Conservation (phyloP, 2,797 vertebrate genomes). For the Microcaecilia unicolor region DNA sequence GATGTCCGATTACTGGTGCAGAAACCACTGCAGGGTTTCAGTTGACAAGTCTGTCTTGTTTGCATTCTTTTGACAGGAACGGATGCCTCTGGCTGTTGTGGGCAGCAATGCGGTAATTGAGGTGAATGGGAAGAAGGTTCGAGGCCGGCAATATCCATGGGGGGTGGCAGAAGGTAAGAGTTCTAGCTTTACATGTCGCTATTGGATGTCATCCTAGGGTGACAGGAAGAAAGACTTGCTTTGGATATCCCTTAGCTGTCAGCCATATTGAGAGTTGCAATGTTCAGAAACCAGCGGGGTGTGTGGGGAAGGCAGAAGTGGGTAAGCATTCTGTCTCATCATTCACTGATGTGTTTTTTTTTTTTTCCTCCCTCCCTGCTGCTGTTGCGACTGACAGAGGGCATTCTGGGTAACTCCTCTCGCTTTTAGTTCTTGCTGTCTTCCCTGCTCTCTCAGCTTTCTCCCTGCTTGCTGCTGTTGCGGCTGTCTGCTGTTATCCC, state of each 20-base stretch:
- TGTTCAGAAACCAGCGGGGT: no score
- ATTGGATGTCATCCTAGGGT: no score
- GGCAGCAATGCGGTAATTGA: constrained; percentile 68
- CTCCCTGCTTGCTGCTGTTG: no score
- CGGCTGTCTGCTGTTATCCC: no score
- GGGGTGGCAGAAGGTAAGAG: constrained; percentile 69
- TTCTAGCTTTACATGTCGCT: background rate
- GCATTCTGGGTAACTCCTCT: constrained; percentile 80
- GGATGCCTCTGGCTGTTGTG: constrained; percentile 66
- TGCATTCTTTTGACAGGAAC: constrained; percentile 42
- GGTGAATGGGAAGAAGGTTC: constrained; percentile 68
- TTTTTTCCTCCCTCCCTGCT: constrained; percentile 47
- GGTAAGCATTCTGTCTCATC: constrained; percentile 45
- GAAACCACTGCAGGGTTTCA: no score
- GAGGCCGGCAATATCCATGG: constrained; percentile 73
- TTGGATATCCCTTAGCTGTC: no score
- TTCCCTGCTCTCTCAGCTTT: no score
- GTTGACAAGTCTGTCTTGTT: no score
- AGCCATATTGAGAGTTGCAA: no score
- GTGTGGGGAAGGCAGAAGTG: no score
- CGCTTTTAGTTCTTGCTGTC: no score
- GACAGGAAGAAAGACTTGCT: no score
- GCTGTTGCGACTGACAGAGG: constrained; percentile 79
- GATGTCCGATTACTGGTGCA: background rate
- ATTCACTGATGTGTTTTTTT: constrained; percentile 51